phyloP scores from a whole-genome alignment of 2,888 invertebrate genomes.

The Hypomecis atomaria region DNA sequence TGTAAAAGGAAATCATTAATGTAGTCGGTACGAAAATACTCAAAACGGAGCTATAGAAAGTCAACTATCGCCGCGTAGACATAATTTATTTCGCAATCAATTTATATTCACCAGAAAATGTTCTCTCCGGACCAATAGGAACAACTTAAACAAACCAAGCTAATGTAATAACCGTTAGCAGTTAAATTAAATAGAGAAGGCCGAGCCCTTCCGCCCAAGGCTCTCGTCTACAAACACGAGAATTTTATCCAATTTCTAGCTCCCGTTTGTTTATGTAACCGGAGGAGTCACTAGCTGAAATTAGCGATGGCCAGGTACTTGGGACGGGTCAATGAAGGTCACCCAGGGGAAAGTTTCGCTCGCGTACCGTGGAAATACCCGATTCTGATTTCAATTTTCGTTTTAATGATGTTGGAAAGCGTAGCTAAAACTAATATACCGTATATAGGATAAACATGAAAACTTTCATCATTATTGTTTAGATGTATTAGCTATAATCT shows the following conservation, averaged over 20 bases:
- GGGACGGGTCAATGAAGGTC: slow-evolving; percentile 17
- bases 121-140: slow-evolving; percentile 36
- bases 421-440: background rate
- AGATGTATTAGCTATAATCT: too few relatives aligned
- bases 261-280: slow-evolving; percentile 42
- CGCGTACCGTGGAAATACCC: background rate
- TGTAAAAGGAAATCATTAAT: background rate
- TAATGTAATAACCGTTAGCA: slow-evolving; percentile 57
- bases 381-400: slow-evolving; percentile 1
- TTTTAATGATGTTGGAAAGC: background rate
- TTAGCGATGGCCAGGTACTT: slow-evolving; percentile 23
- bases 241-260: slow-evolving; percentile 60
- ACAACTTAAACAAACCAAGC: slow-evolving; percentile 54
- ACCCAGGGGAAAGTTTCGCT: slow-evolving; percentile 7
- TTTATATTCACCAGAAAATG: slow-evolving; percentile 39
- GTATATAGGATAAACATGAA: background rate
- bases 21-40: background rate
- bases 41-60: background rate
- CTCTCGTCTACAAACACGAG: slow-evolving; percentile 53
- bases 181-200: slow-evolving; percentile 56
- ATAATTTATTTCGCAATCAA: slow-evolving; percentile 44
- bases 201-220: slow-evolving; percentile 47
- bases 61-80: slow-evolving; percentile 13
- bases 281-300: slow-evolving; percentile 38
- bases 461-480: too few relatives aligned